Base-by-base conservation (phyloP, 2,113 vertebrate species). In the Boleophthalmus pectinirostris region DNA sequence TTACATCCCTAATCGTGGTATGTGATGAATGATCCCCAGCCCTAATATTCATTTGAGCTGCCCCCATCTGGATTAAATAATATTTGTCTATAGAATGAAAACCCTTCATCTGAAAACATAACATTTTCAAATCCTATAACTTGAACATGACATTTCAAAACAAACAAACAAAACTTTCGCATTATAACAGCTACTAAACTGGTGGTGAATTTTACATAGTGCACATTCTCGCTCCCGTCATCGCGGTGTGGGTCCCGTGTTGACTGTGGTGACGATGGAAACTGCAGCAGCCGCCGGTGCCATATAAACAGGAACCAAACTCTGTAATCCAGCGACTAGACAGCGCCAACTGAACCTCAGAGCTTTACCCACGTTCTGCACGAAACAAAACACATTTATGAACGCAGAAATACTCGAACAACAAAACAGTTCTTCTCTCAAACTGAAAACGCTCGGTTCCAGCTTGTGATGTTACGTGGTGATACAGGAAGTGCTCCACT, bases 311-410 rank as follows among this genome's bases (percentile, higher is more conserved):
- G 87, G 67, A 0, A 94, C 92, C 61, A 97, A 88, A 65, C 78
- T 94, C 79, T 98, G 97, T 29, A 99, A 80, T 23, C 96, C 96
- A 0, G 93, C 75, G 74, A 98, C 66, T 69, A 99, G 29, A 70
- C 96, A 97, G 81, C 79, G 93, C 85, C 95, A 97, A 70, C 94
- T 94, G 85, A 95, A 94, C 11, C 91, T 84, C 75, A 97, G 72
- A 7, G 91, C 95, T 80, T 96, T 97, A 47, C 95, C 89, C 0
- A 95, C 71, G 0, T 98, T 98, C 97, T 99, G 75, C 25, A 8
- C 43, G 24, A 83, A 20, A 73, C 18, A 75, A 25, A 66, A 21
- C 23, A 66, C 14, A 21, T n/a, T 43, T 43, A 60, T 60, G 23
- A 5, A 4, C 3, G 29, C 16, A 25, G 14, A 61, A 14, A 33